Conservation (phyloP, 2,888 invertebrate genomes). For the Incurvaria masculella region DNA sequence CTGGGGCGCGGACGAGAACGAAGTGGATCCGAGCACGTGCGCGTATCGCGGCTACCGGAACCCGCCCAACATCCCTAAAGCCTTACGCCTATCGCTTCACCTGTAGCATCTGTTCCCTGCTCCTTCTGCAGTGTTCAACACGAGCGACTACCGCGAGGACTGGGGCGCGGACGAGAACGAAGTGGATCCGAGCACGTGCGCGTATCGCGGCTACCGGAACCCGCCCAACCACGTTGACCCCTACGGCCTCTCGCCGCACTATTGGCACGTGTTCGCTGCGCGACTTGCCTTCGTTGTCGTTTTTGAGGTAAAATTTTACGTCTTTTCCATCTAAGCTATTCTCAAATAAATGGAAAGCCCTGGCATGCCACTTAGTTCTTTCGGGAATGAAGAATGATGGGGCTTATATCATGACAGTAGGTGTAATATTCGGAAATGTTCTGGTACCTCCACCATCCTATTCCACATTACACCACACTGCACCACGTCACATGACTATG, state of each 20-base stretch:
- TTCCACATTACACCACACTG: too few species aligned
- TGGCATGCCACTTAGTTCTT: too few species aligned
- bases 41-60: slow-evolving; percentile 81
- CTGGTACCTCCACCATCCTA: too few species aligned
- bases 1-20: slow-evolving; percentile 68
- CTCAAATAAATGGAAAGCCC: too few species aligned
- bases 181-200: slow-evolving; percentile 65
- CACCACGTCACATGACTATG: too few species aligned
- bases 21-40: slow-evolving; percentile 64
- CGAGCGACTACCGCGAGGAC: slow-evolving; percentile 74
- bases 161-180: slow-evolving; percentile 68
- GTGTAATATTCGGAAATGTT: too few species aligned
- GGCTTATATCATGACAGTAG: too few species aligned
- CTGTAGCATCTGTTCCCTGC: too few species aligned
- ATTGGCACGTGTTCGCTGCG: slow-evolving; percentile 95
- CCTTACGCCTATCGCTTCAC: too few species aligned
- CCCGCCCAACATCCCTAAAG: too few species aligned
- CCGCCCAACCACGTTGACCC: slow-evolving; percentile 62
- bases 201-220: slow-evolving; percentile 79
- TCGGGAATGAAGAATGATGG: too few species aligned
- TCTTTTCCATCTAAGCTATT: too few species aligned
- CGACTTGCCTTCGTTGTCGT: slow-evolving; percentile 91
- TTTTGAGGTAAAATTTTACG: slow-evolving; percentile 86
- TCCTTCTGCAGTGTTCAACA: slow-evolving; percentile 66
- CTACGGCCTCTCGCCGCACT: slow-evolving; percentile 82